phyloP scores from a whole-genome alignment of 2,888 invertebrate genomes.

The Dolichopus griseipennis region DNA sequence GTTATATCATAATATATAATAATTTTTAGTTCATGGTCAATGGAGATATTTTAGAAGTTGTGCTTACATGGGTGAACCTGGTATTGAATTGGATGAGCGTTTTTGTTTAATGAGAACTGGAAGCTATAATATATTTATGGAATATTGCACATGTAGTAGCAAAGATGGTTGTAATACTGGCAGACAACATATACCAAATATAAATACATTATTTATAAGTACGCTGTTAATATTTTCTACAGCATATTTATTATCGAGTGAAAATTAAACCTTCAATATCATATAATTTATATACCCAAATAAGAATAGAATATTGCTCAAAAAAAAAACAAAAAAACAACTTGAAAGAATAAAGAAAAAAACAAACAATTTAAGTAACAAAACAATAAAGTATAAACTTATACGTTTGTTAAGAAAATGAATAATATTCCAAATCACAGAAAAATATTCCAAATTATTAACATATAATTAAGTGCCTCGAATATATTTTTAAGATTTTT shows the following conservation, averaged over 20 bases:
- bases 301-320: too few relatives aligned
- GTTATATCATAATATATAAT: too few relatives aligned
- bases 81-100: constrained; percentile 80
- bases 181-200: constrained; percentile 38
- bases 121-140: constrained; percentile 87
- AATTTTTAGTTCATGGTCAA: constrained; percentile 64
- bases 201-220: constrained; percentile 26
- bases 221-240: constrained; percentile 20
- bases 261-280: not conserved
- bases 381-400: too few relatives aligned
- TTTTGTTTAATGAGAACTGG: constrained; percentile 86
- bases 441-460: too few relatives aligned
- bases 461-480: too few relatives aligned
- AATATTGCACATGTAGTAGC: constrained; percentile 86
- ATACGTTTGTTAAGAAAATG: too few relatives aligned
- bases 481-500: too few relatives aligned
- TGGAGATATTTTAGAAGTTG: constrained; percentile 85
- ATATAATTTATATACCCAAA: too few relatives aligned
- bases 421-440: too few relatives aligned
- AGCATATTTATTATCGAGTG: not conserved
- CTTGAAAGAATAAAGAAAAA: too few relatives aligned
- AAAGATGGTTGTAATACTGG: constrained; percentile 84
- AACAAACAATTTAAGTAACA: too few relatives aligned
- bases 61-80: constrained; percentile 83
- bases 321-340: too few relatives aligned